Evolutionary conservation across 2,113 vertebrate genomes (phyloP).

Genomic region (Bucco capensis): DNA sequence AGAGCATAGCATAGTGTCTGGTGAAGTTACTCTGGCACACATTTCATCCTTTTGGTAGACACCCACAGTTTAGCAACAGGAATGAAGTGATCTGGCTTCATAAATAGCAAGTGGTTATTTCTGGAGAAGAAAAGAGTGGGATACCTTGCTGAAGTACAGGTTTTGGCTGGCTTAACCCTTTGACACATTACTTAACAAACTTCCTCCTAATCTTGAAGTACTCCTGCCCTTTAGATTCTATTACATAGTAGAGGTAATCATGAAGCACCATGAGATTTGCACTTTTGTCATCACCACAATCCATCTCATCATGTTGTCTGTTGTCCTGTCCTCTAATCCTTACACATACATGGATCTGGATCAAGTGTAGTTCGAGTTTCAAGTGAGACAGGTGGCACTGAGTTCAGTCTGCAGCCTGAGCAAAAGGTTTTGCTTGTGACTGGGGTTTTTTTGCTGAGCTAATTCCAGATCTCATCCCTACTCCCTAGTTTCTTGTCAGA

Average conservation of each 20-base stretch:
- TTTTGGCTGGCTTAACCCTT: background rate
- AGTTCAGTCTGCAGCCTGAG: background rate
- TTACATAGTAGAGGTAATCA: background rate
- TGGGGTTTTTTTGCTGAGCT: background rate
- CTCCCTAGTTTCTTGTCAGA: background rate
- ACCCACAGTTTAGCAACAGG: background rate
- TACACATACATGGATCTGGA: background rate
- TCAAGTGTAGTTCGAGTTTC: background rate
- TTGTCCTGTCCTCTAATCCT: background rate
- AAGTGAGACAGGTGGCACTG: background rate
- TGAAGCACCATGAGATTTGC: background rate
- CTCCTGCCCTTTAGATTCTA: background rate
- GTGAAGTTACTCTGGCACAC: constrained; percentile 15
- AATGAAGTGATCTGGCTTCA: constrained; percentile 50
- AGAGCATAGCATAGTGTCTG: background rate
- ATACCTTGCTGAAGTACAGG: constrained; percentile 9
- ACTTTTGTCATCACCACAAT: background rate
- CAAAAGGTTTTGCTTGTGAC: background rate
- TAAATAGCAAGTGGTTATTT: constrained; percentile 40
- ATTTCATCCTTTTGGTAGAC: constrained; percentile 28
- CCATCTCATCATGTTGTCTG: background rate
- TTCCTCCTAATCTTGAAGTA: background rate
- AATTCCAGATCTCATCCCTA: background rate
- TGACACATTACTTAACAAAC: background rate
- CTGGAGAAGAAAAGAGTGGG: constrained; percentile 5